Evolutionary conservation across 2,888 invertebrate species (phyloP).

Genomic region (Sarcophaga rosellei): DNA sequence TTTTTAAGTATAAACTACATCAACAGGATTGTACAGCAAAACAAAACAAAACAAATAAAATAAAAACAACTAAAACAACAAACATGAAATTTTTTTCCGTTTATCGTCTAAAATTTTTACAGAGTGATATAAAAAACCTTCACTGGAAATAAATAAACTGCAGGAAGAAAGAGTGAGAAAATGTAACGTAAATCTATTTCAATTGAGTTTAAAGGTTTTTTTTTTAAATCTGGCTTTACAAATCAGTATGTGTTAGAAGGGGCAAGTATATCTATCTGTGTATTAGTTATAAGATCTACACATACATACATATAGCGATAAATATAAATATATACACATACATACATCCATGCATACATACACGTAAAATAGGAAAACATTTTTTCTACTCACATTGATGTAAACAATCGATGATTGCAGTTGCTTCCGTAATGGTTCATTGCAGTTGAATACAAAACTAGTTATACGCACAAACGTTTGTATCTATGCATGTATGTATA

Average conservation of each 20-base stretch:
- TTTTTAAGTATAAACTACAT: slow-evolving; percentile 39
- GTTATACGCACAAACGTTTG: slow-evolving; percentile 49
- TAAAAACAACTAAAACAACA: slow-evolving; percentile 39
- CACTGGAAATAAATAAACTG: background rate
- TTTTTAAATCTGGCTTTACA: background rate
- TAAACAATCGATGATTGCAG: slow-evolving; percentile 62
- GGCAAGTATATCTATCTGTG: background rate
- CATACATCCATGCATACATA: background rate
- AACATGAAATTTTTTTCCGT: slow-evolving; percentile 49
- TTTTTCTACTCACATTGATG: background rate
- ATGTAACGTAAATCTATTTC: slow-evolving; percentile 67
- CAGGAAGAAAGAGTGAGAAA: slow-evolving; percentile 53
- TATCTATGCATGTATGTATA: background rate
- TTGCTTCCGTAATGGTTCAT: slow-evolving; percentile 58
- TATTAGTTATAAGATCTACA: background rate
- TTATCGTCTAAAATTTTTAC: slow-evolving; percentile 46
- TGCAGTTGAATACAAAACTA: slow-evolving; percentile 66
- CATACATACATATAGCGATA: slow-evolving; percentile 26
- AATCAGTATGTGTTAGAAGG: background rate
- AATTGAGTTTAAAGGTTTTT: slow-evolving; percentile 67
- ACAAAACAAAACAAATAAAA: slow-evolving; percentile 48
- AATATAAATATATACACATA: background rate
- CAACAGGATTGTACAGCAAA: slow-evolving; percentile 5
- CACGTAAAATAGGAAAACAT: background rate
- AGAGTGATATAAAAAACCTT: background rate